Conservation (phyloP, 2,888 invertebrate genomes). For the Caenorhabditis sinica region DNA sequence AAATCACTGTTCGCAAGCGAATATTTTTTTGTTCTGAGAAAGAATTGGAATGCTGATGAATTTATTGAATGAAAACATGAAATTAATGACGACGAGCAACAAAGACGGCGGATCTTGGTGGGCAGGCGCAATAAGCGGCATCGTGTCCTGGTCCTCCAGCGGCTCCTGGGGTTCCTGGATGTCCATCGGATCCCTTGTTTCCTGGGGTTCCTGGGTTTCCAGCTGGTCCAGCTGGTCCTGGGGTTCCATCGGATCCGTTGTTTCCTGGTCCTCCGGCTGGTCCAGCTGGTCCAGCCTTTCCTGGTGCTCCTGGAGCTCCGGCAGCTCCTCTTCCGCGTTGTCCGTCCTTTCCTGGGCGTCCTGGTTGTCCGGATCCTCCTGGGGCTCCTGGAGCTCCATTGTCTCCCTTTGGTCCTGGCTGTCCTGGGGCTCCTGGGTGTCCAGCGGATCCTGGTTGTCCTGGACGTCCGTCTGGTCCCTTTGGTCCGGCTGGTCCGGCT, state of each 20-base stretch:
- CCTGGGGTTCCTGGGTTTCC: constrained; percentile 70
- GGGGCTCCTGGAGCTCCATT: constrained; percentile 77
- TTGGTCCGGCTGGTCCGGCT: constrained; percentile 74
- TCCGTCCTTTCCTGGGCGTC: constrained; percentile 77
- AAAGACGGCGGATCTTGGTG: constrained; percentile 72
- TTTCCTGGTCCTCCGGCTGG: constrained; percentile 67
- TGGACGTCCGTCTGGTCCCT: constrained; percentile 78
- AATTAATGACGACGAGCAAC: constrained; percentile 57
- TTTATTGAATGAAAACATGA: constrained; percentile 31
- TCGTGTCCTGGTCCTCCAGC: constrained; percentile 74
- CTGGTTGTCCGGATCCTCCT: constrained; percentile 73
- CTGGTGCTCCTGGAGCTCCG: constrained; percentile 75
- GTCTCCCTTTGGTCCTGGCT: constrained; percentile 76
- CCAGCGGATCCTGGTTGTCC: constrained; percentile 77
- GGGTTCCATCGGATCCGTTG: constrained; percentile 66
- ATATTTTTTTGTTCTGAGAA: background rate
- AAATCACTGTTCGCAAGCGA: no score
- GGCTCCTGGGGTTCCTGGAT: constrained; percentile 73
- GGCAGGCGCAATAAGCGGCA: constrained; percentile 76
- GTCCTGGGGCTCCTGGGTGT: constrained; percentile 74
- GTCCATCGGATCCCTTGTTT: constrained; percentile 70
- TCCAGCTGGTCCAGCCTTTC: constrained; percentile 74
- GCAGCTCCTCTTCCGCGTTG: constrained; percentile 69
- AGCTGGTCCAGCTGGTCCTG: constrained; percentile 74
- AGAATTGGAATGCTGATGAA: constrained; percentile 41